phyloP scores from a whole-genome alignment of 2,797 vertebrate genomes.

The Clarias laeviceps region DNA sequence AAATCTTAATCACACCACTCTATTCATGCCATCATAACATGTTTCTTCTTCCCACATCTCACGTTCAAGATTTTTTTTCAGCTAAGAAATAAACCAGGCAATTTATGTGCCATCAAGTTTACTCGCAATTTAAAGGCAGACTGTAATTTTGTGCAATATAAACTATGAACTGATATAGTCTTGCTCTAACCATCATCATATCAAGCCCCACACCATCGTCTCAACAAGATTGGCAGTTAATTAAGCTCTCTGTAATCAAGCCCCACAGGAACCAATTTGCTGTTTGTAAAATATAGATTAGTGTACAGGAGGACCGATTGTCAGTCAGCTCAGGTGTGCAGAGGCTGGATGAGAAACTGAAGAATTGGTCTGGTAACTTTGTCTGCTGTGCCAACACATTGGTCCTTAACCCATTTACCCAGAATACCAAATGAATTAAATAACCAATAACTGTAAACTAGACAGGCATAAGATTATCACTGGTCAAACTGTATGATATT shows the following conservation, averaged over 20 bases:
- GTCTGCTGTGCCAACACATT: not conserved
- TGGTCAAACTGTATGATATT: not conserved
- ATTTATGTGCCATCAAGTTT: not conserved
- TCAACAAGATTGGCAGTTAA: constrained; percentile 11
- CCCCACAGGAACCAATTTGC: constrained; percentile 27
- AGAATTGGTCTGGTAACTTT: not conserved
- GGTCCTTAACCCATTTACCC: not conserved
- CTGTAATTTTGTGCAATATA: no score
- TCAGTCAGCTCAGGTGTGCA: constrained; percentile 53
- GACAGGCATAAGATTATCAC: not conserved
- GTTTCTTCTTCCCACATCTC: not conserved
- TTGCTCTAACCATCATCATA: not conserved
- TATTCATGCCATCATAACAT: no score
- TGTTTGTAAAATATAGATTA: constrained; percentile 58
- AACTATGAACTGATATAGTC: no score
- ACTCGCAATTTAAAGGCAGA: not conserved
- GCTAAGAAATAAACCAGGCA: not conserved
- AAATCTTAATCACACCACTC: not conserved
- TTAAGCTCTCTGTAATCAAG: constrained; percentile 32
- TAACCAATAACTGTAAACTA: not conserved
- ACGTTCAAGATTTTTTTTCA: not conserved
- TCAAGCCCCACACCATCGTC: not conserved
- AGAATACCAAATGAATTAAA: not conserved
- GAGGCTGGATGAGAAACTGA: constrained; percentile 28
- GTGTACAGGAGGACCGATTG: constrained; percentile 54